Evolutionary conservation across 2,888 invertebrate species (phyloP), one percentile per base, ranked within the genome.

Genomic region (Nomada flava): DNA sequence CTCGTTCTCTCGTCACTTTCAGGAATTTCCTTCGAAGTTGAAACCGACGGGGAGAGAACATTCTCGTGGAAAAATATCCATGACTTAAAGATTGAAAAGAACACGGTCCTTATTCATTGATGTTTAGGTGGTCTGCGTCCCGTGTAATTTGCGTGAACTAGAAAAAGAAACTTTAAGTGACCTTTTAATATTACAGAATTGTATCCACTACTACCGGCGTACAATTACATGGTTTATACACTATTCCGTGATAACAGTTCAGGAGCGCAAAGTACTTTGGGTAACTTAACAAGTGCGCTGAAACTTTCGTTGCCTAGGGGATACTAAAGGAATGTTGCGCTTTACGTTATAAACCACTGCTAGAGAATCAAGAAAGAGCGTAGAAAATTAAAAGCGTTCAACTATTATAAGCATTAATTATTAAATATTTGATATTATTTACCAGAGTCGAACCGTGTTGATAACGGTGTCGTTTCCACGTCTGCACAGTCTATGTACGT

Each of bases 11-110:
- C 70, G 50, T 79, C 80, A 29, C 36, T 80, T 71, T 84, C 76
- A 2, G 76, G 74, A 50, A 78, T 55, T 52, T 86, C 86, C 68
- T 79, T 85, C 36, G 75, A 74, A 2, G 74, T 60, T 47, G 68
- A 52, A 64, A 71, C 72, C 20, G 82, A 83, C 36, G 9, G 70
- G 83, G 7, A 82, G 7, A 11, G 7, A 11, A 44, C 23, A 36
- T 20, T 47, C 59, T n/a, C n/a, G 20, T 29, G 23, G 23, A 1
- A 15, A 63, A 44, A 36, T 13, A 29, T 65, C 13, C 42, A 20
- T 47, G 26, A 47, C 57, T 57, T 57, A 23, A 15, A 52, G 36
- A 36, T 7, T 36, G 36, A 36, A 7, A 36, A 36, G 36, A 36
- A 36, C 7, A 36, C 36, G 36, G 36, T 36, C 9, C 7, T 36